Conservation (phyloP, 92 coral and sea anemone species). For the Scolanthus callimorphus region DNA sequence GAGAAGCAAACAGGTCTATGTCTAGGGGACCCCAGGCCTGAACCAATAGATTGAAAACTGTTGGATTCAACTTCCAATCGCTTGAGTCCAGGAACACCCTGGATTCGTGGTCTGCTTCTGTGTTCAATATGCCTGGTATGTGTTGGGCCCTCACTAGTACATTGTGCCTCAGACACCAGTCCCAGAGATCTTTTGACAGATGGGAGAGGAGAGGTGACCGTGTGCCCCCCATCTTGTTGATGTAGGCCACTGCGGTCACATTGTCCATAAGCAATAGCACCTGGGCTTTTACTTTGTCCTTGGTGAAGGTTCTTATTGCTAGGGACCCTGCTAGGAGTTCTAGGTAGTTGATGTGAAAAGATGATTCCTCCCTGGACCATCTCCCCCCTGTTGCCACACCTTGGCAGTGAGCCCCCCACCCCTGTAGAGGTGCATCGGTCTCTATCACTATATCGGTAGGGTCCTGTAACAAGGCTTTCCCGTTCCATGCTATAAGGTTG, state of each 20-base stretch:
- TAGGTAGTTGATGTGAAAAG: slow-evolving; percentile 16
- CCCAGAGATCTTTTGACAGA: slow-evolving; percentile 31
- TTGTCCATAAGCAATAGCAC: too few relatives aligned
- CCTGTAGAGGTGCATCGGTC: slow-evolving; percentile 51
- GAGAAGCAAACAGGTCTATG: too few relatives aligned
- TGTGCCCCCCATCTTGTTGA: slow-evolving; percentile 41
- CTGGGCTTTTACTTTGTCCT: slow-evolving; percentile 15
- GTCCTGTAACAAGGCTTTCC: slow-evolving; percentile 29
- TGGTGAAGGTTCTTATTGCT: slow-evolving; percentile 10
- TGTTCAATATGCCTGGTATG: slow-evolving; percentile 37
- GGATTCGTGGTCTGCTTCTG: slow-evolving; percentile 33
- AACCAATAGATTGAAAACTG: slow-evolving; percentile 13
- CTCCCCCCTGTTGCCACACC: slow-evolving; percentile 36
- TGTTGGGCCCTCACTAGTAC: slow-evolving; percentile 12
- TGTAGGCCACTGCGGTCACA: too few relatives aligned
- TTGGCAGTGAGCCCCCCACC: slow-evolving; percentile 49
- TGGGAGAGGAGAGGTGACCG: slow-evolving; percentile 23
- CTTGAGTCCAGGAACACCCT: slow-evolving; percentile 29
- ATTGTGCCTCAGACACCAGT: slow-evolving; percentile 28
- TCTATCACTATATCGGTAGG: slow-evolving; percentile 41
- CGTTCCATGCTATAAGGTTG: slow-evolving; percentile 40
- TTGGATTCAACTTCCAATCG: slow-evolving; percentile 37
- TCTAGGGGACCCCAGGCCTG: slow-evolving; percentile 24
- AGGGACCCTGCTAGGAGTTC: slow-evolving; percentile 20
- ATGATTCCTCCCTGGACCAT: slow-evolving; percentile 11